Evolutionary conservation across 2,797 vertebrate species (phyloP), one percentile per base, ranked within the genome.

Genomic region (Arrhamphus sclerolepis): DNA sequence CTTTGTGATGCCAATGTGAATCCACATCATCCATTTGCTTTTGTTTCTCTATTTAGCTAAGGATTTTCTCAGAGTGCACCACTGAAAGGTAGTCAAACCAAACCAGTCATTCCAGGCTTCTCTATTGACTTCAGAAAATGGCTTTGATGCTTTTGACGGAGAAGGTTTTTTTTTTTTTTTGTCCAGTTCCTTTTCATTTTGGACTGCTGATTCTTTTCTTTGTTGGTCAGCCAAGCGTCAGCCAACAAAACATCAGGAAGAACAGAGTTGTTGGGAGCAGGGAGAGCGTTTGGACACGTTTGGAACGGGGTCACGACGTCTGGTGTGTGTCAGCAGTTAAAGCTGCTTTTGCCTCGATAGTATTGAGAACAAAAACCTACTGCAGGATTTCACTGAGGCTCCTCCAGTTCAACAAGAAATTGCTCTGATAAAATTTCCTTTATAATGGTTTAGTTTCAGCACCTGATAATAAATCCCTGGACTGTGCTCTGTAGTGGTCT

Each of bases 321-420:
- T 86, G 82, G 61, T 87, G 79, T 86, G 80, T 85, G 85, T 90
- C 87, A 85, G 70, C 58, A 63, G 65, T 46, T n/a, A 82, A 87
- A 84, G 76, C 85, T 70, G 80, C 75, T 89, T 88, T 88, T 68
- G 54, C 62, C 44, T 47, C 62, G 18, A 58, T 52, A 63, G 69
- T 70, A 79, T 71, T 60, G 56, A 66, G 79, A 85, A 81, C 84
- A 82, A 87, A 85, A 85, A 72, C 55, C 51, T 53, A 46, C 76
- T 70, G 57, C 70, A 55, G 62, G 75, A 75, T 70, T 82, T 77
- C 31, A 77, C 49, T 59, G 20, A 65, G 57, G 56, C 72, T 61
- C 50, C 58, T 46, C 20, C 56, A 50, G 69, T 83, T 84, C 51
- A 74, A 57, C 59, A 34, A 54, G 31, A 20, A 56, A 57, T 51